Percentiles rank a stretch among this genome's conserved stretches.
phyloP scores from a whole-genome alignment of 2,113 vertebrate genomes.

The Protomyctophum bolini region DNA sequence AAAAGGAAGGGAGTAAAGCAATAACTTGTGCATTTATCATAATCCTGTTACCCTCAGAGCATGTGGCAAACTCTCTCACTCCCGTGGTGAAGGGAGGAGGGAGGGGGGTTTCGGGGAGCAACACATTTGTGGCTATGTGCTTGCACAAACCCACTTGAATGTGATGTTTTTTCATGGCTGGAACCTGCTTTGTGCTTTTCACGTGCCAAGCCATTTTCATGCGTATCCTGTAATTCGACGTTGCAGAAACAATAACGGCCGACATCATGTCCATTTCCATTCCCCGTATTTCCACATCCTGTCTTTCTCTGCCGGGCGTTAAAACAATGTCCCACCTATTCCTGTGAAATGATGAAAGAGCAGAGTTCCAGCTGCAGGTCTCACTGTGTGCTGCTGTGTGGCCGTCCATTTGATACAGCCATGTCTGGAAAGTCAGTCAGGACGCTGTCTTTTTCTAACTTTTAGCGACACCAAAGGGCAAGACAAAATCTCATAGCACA shows the following conservation, averaged over 20 bases:
- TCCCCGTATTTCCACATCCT: slow-evolving; percentile 72
- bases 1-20: slow-evolving; percentile 44
- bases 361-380: slow-evolving; percentile 80
- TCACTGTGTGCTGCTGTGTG: slow-evolving; percentile 76
- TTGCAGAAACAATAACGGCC: slow-evolving; percentile 70
- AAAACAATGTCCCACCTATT: slow-evolving; percentile 57
- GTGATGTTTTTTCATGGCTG: slow-evolving; percentile 53
- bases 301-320: slow-evolving; percentile 56
- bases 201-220: slow-evolving; percentile 62
- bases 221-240: slow-evolving; percentile 68
- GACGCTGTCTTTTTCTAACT: too few relatives aligned
- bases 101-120: neutral
- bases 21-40: slow-evolving; percentile 58
- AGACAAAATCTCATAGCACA: neutral
- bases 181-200: slow-evolving; percentile 32
- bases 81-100: slow-evolving; percentile 19
- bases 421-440: too few relatives aligned
- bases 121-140: slow-evolving; percentile 50
- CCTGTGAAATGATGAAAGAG: slow-evolving; percentile 41
- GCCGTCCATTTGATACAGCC: neutral
- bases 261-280: slow-evolving; percentile 57
- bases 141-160: slow-evolving; percentile 52
- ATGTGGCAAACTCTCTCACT: slow-evolving; percentile 44
- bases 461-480: too few relatives aligned
- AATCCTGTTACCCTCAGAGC: slow-evolving; percentile 55